Evolutionary conservation across 2,888 invertebrate genomes (phyloP).

Genomic region (Plagiodera versicolora): DNA sequence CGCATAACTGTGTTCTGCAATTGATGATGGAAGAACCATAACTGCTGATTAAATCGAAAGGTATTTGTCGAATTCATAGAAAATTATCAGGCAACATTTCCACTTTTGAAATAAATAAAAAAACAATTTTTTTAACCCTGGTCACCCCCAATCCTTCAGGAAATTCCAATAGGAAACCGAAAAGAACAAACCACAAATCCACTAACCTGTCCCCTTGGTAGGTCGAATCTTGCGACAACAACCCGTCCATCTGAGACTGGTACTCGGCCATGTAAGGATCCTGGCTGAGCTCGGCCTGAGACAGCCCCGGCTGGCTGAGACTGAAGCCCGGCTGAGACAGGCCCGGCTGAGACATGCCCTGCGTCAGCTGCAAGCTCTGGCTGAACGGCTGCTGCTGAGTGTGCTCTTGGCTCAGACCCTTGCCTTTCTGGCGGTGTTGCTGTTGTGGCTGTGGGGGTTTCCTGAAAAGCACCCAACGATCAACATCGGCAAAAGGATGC

Average conservation of each 20-base stretch:
- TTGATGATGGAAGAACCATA: too few relatives aligned
- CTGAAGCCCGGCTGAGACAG: slow-evolving; percentile 69
- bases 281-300: slow-evolving; percentile 75
- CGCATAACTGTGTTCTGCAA: too few relatives aligned
- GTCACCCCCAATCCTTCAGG: not conserved
- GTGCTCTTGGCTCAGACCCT: slow-evolving; percentile 50
- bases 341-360: slow-evolving; percentile 72
- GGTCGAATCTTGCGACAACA: slow-evolving; percentile 81
- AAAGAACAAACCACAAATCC: not conserved
- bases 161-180: too few relatives aligned
- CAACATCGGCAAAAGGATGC: too few relatives aligned
- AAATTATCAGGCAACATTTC: too few relatives aligned
- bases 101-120: too few relatives aligned
- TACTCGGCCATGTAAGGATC: slow-evolving; percentile 84
- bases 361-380: slow-evolving; percentile 74
- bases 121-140: too few relatives aligned
- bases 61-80: too few relatives aligned
- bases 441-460: slow-evolving; percentile 45
- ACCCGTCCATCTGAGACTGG: slow-evolving; percentile 92
- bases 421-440: slow-evolving; percentile 21
- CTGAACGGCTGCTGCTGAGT: slow-evolving; percentile 59
- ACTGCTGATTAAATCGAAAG: too few relatives aligned
- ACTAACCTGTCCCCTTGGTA: slow-evolving; percentile 59
- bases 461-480: slow-evolving; percentile 37
- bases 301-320: slow-evolving; percentile 68